A percentile compares a stretch with the other conserved stretches of the same genome.
These are phyloP conservation scores for Callaeas wilsoni DNA, from an alignment of 2,113 vertebrate species.

Conservation along the genomic window DNA sequence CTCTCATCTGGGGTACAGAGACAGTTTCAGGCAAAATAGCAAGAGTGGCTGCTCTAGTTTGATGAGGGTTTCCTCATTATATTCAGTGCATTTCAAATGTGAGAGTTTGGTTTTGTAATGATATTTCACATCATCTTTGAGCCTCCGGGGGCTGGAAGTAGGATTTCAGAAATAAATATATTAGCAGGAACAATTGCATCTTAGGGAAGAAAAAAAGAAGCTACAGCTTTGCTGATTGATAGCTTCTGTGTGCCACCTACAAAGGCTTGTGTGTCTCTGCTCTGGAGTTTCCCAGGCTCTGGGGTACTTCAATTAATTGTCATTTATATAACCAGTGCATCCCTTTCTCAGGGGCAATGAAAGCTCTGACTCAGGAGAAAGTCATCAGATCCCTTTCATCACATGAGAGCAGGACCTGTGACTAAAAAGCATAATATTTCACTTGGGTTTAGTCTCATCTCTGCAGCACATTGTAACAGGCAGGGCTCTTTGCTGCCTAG, in stretches of 20 bases:
- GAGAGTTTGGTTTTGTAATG: constrained; percentile 18
- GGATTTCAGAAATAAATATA: constrained; percentile 42
- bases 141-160: neutral
- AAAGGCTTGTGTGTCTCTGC: constrained; percentile 5
- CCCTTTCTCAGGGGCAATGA: constrained; percentile 32
- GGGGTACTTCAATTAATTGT: constrained; percentile 40
- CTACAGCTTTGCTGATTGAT: neutral
- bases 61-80: constrained; percentile 41
- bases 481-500: neutral
- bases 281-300: constrained; percentile 46
- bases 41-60: constrained; percentile 24
- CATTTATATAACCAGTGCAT: constrained; percentile 29
- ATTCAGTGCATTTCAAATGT: neutral
- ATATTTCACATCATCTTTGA: neutral
- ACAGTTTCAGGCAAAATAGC: constrained; percentile 34
- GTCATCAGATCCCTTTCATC: constrained; percentile 28
- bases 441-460: constrained; percentile 13
- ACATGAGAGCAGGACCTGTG: neutral
- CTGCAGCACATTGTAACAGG: neutral
- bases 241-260: neutral
- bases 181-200: neutral
- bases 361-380: constrained; percentile 58
- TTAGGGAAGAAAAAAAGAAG: neutral
- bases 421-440: constrained; percentile 40
- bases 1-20: constrained; percentile 13